Evolutionary conservation across 2,888 invertebrate species (phyloP), one percentile per base, ranked within the genome.

Genomic region (Ethmia dodecea): DNA sequence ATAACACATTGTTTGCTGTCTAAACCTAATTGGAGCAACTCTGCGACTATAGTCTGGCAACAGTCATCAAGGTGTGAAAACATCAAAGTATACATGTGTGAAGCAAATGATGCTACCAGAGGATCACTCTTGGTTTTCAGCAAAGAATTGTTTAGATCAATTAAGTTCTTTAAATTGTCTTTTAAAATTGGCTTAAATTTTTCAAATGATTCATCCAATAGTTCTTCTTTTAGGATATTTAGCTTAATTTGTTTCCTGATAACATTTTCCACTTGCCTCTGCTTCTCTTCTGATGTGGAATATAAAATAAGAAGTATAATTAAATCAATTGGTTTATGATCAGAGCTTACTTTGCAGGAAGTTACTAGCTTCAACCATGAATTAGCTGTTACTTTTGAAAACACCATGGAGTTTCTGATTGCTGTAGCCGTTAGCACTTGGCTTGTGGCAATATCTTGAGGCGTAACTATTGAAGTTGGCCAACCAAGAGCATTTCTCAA

Each of bases 261-360:
- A 25, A 91, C 56, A 43, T 77, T 83, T 60, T 93, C 91, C 11
- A 92, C 84, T 47, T 84, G 84, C 41, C 86, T 86, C 52, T 90
- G 89, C 48, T 88, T 89, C 24, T 88, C 87, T 55, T 88, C 89
- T 35, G 88, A 81, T 32, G 86, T 86, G n/a, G 89, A 84, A 47
- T 90, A 88, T 12, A 92, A 68, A 48, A 92, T 84, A n/a, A 92
- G 60, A 11, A 93, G 63, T 43, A 93, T 77, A 11, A 92, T 70
- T 32, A 93, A 78, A 71, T 94, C 93, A 40, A 94, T 83, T 1
- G 92, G 87, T 71, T 90, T 91, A 42, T 90, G 88, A 38, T 89
- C 89, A 25, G 80, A 68, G 34, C 58, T 64, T 1, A 62, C 43
- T 59, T 86, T 87, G 34, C 89, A 81, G 35, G 61, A 70, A 33